Base-by-base conservation (phyloP, 2,888 invertebrate species). In the Cerastoderma edule region DNA sequence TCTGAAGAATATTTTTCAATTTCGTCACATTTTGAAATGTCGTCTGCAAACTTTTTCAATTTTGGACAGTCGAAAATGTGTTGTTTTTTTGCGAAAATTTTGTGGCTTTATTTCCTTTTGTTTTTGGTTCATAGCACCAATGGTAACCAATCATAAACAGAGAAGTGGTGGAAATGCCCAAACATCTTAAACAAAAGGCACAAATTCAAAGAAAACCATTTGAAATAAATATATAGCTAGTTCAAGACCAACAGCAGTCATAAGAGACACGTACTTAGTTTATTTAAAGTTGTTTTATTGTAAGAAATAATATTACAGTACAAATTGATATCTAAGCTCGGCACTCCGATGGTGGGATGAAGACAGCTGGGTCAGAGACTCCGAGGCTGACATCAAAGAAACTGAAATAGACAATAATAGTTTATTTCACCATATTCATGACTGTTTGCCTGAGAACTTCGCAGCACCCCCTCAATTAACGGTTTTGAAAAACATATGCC, bases 291-390 rank as follows among this genome's bases (percentile, higher is more conserved):
- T 32, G 28, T 56, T 57, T 57, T 57, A 57, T 57, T 54, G 32
- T 32, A n/a, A 57, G 57, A 57, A 57, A 32, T 33, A 28, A 19
- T 57, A 13, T 32, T 57, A 60, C 60, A 60, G 8, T 24, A 57
- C 39, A 35, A 65, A 67, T 54, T 77, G 60, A 10, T 60, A 60
- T 6, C 39, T 60, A 39, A 60, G n/a, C n/a, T 35, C 32, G n/a
- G 65, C 87, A 87, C 56, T 84, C 85, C 8, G 8, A 28, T 46
- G 87, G 87, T 30, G 86, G 85, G 10, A 86, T 80, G 48, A 89
- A 89, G 8, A 86, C 89, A 60, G 82, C 84, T 10, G 88, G 88
- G 63, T 89, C 89, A 46, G 80, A 71, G 60, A 89, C 86, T 24
- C 89, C 89, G 1, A 86, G 19, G 28, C 75, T 83, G 6, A 88